A percentile compares a stretch with the other conserved stretches of the same genome.
Conservation (phyloP, 2,797 vertebrate genomes). For the Pseudopleuronectes americanus region DNA sequence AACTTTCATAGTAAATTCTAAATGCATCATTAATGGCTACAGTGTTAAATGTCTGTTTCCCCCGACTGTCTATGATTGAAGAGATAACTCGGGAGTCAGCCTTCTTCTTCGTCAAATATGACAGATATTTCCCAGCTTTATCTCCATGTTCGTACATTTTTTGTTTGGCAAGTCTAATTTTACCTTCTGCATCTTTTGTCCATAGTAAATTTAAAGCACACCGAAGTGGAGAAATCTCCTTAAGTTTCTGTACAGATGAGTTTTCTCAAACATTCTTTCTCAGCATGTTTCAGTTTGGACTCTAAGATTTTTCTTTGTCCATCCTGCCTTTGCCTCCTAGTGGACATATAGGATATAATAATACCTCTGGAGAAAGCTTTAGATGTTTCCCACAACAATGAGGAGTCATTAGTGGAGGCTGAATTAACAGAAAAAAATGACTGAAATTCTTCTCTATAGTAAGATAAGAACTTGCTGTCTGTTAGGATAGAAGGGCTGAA, state of each 20-base stretch:
- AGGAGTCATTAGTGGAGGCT: not conserved
- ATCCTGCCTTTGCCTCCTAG: not conserved
- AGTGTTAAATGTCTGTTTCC: no score
- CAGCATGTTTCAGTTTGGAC: no score
- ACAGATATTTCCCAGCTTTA: not conserved
- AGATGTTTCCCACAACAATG: conserved; percentile 7
- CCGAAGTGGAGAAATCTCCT: not conserved
- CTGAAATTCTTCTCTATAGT: conserved; percentile 1
- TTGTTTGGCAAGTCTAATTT: not conserved
- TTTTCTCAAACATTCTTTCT: no score
- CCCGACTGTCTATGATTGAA: not conserved
- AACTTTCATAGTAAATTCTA: not conserved
- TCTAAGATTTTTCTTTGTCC: not conserved
- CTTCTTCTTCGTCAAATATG: not conserved
- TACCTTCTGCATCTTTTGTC: no score
- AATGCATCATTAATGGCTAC: not conserved
- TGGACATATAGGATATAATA: conserved; percentile 3
- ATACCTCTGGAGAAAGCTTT: conserved; percentile 11
- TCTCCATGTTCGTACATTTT: not conserved
- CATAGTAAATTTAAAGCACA: not conserved
- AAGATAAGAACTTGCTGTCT: not conserved
- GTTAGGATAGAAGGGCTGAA: not conserved
- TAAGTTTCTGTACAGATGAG: not conserved
- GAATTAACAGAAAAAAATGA: not conserved
- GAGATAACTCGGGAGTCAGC: not conserved